phyloP scores from a whole-genome alignment of 2,797 vertebrate species.

The Gorsachius magnificus region DNA sequence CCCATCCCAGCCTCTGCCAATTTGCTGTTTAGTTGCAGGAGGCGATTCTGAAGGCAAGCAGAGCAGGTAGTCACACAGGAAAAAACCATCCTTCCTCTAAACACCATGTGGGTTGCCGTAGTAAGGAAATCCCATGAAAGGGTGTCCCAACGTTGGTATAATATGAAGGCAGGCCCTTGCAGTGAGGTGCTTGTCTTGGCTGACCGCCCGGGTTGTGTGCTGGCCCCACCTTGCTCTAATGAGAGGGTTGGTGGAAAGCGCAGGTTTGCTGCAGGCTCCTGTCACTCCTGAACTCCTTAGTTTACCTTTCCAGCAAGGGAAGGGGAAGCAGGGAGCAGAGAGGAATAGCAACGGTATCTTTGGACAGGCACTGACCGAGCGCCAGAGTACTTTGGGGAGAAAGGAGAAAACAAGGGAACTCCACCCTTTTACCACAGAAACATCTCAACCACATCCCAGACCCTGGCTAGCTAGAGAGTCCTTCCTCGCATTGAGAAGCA shows the following conservation, averaged over 20 bases:
- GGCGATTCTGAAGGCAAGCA: background rate
- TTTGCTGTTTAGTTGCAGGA: background rate
- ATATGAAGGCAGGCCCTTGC: background rate
- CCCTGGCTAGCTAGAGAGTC: background rate
- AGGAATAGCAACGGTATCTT: background rate
- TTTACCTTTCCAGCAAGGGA: background rate
- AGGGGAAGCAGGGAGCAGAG: background rate
- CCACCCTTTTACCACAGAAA: constrained; percentile 44
- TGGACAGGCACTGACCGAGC: background rate
- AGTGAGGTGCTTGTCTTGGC: background rate
- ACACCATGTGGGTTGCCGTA: background rate
- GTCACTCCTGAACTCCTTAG: background rate
- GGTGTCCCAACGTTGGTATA: background rate
- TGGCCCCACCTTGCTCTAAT: constrained; percentile 3
- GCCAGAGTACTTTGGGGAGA: background rate
- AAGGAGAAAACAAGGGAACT: constrained; percentile 20
- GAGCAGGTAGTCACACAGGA: background rate
- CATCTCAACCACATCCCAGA: constrained; percentile 2
- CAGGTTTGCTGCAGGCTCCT: background rate
- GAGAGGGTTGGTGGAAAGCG: background rate
- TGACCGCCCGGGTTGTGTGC: background rate
- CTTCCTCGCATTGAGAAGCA: background rate
- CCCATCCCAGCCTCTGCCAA: background rate
- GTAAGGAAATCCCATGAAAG: background rate
- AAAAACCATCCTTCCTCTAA: background rate